phyloP scores from a whole-genome alignment of 2,797 vertebrate species.

The Chanos chanos region DNA sequence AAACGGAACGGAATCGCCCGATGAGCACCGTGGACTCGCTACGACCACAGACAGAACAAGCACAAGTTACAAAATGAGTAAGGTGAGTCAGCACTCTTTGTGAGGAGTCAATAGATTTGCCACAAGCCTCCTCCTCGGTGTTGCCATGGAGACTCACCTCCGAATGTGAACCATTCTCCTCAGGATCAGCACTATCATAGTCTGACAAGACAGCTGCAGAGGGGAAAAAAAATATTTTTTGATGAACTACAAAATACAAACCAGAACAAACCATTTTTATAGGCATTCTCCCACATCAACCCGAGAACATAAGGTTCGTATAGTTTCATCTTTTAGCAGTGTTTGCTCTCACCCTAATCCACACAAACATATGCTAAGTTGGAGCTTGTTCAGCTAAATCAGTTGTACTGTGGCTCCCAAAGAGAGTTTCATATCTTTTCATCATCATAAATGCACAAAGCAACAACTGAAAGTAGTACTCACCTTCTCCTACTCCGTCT shows the following conservation, averaged over 20 bases:
- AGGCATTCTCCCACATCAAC: too few relatives aligned
- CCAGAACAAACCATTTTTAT: background rate
- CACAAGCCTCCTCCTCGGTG: background rate
- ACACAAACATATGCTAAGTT: too few relatives aligned
- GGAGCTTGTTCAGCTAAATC: too few relatives aligned
- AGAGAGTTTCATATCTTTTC: background rate
- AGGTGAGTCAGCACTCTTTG: background rate
- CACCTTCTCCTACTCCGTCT: conserved; percentile 93
- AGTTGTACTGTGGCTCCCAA: too few relatives aligned
- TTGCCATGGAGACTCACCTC: conserved; percentile 73
- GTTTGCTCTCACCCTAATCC: too few relatives aligned
- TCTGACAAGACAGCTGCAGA: conserved; percentile 88
- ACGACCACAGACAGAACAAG: background rate
- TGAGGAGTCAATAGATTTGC: conserved; percentile 19
- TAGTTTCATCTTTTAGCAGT: too few relatives aligned
- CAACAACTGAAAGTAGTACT: conserved; percentile 49
- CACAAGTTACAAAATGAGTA: too few relatives aligned
- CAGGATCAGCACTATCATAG: conserved; percentile 89
- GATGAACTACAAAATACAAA: background rate
- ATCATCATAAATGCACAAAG: background rate
- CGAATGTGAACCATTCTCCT: conserved; percentile 81
- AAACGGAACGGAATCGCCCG: too few relatives aligned
- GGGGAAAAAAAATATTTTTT: background rate
- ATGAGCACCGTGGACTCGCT: too few relatives aligned
- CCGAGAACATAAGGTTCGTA: too few relatives aligned